Conservation (phyloP, 2,888 invertebrate genomes). For the Sphecodes monilicornis region DNA sequence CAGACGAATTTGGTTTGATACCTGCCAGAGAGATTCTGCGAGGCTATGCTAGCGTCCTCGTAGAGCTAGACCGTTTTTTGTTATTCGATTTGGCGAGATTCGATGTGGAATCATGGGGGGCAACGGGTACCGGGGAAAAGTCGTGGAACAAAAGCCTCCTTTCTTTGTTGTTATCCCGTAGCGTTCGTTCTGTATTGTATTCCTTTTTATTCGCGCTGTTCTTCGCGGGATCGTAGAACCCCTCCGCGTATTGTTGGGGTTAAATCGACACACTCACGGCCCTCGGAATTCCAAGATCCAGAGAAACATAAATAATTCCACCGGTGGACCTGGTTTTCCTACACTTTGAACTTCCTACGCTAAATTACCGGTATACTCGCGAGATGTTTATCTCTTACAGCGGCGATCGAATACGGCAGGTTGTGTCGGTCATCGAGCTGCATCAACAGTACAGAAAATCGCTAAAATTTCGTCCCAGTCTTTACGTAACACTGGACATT, state of each 20-base stretch:
- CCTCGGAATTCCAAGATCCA: slow-evolving; percentile 44
- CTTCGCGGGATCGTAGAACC: slow-evolving; percentile 62
- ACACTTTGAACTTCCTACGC: neutral
- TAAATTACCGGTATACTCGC: neutral
- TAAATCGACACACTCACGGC: slow-evolving; percentile 61
- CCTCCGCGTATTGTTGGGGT: slow-evolving; percentile 53
- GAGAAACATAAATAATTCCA: slow-evolving; percentile 41
- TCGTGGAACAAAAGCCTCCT: slow-evolving; percentile 75
- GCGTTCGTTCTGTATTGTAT: slow-evolving; percentile 64
- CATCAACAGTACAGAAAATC: neutral
- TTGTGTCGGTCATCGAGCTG: neutral
- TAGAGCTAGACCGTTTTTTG: slow-evolving; percentile 46
- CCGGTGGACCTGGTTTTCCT: slow-evolving; percentile 18
- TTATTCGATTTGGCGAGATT: slow-evolving; percentile 60
- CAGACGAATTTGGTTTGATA: neutral
- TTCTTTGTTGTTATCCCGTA: slow-evolving; percentile 63
- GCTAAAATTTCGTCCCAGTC: slow-evolving; percentile 7
- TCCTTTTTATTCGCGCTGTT: slow-evolving; percentile 63
- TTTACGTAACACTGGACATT: slow-evolving; percentile 26
- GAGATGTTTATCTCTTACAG: slow-evolving; percentile 6
- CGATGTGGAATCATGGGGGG: slow-evolving; percentile 54
- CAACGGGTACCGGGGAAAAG: slow-evolving; percentile 47
- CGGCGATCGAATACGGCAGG: neutral
- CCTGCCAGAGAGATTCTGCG: slow-evolving; percentile 11
- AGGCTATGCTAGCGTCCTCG: slow-evolving; percentile 39